These are phyloP conservation scores for Apamea epomidion DNA, from an alignment of 2,888 invertebrate species.

Conservation along the genomic window DNA sequence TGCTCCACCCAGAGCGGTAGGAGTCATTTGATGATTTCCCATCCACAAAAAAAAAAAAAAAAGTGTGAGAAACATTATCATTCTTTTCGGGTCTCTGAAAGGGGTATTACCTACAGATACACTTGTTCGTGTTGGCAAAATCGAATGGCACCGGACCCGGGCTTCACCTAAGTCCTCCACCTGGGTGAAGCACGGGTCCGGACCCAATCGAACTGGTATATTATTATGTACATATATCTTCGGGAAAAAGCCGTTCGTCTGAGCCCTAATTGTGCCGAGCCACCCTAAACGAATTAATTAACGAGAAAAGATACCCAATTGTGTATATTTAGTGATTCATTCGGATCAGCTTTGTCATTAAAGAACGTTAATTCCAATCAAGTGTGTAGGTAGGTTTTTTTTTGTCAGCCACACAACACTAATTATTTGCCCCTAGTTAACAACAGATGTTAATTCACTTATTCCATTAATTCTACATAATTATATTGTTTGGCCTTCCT, in stretches of 20 bases:
- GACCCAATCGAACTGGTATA: not conserved
- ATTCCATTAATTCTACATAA: conserved; percentile 5
- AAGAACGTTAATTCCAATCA: not conserved
- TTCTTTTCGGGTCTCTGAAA: not conserved
- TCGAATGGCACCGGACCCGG: no score
- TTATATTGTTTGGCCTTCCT: conserved; percentile 8
- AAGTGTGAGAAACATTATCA: not conserved
- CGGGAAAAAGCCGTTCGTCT: not conserved
- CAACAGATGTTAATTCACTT: conserved; percentile 15
- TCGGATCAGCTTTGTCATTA: not conserved
- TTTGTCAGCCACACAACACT: conserved; percentile 6
- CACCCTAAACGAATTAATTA: not conserved
- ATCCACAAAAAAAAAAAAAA: no score
- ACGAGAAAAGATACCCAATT: not conserved
- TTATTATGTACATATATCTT: not conserved
- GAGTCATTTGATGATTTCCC: no score
- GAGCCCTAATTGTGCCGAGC: not conserved
- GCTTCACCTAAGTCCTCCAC: no score
- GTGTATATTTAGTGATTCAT: not conserved
- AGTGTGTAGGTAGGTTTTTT: not conserved
- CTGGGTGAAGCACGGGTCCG: no score
- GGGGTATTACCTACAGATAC: not conserved
- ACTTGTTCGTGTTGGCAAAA: not conserved
- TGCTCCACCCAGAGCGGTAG: no score
- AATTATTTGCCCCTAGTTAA: not conserved